Percentiles rank a stretch among this genome's conserved stretches.
phyloP scores from a whole-genome alignment of 2,888 invertebrate genomes.

The Phoronis australis region DNA sequence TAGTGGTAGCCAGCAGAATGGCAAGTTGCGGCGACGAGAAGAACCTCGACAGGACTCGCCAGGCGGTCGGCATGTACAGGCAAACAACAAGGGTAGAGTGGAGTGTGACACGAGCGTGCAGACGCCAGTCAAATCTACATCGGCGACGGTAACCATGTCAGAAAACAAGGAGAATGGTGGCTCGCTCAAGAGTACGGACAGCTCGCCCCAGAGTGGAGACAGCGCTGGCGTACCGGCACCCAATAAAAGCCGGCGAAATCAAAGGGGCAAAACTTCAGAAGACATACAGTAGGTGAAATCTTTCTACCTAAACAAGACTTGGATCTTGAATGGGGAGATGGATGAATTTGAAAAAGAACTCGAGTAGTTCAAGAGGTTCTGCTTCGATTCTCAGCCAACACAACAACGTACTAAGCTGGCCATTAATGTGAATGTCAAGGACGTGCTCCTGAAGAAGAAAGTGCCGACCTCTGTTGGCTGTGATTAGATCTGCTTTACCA shows the following conservation, averaged over 20 bases:
- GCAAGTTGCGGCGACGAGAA: conserved; percentile 2
- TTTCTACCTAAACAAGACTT: conserved; percentile 72
- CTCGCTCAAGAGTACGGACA: too few species aligned
- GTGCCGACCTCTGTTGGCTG: conserved; percentile 26
- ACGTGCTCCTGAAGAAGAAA: conserved; percentile 56
- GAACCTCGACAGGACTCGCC: background rate
- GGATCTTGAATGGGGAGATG: conserved; percentile 71
- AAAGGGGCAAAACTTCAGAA: too few species aligned
- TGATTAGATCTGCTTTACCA: conserved; percentile 13
- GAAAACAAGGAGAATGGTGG: too few species aligned
- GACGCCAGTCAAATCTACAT: too few species aligned
- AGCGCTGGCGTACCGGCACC: too few species aligned
- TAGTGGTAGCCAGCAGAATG: background rate
- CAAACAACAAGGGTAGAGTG: background rate
- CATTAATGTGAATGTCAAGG: conserved; percentile 74
- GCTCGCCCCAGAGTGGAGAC: too few species aligned
- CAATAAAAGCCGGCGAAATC: too few species aligned
- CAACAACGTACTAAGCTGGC: conserved; percentile 66
- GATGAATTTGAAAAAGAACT: conserved; percentile 76
- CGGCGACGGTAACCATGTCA: too few species aligned
- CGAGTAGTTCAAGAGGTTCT: conserved; percentile 82
- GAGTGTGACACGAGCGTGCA: too few species aligned
- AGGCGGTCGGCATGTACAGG: background rate
- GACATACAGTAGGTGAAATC: conserved; percentile 69
- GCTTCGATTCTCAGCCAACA: conserved; percentile 74